These are phyloP conservation scores for Drymodes brunneopygia DNA, from an alignment of 2,113 vertebrate genomes.

Conservation along the genomic window DNA sequence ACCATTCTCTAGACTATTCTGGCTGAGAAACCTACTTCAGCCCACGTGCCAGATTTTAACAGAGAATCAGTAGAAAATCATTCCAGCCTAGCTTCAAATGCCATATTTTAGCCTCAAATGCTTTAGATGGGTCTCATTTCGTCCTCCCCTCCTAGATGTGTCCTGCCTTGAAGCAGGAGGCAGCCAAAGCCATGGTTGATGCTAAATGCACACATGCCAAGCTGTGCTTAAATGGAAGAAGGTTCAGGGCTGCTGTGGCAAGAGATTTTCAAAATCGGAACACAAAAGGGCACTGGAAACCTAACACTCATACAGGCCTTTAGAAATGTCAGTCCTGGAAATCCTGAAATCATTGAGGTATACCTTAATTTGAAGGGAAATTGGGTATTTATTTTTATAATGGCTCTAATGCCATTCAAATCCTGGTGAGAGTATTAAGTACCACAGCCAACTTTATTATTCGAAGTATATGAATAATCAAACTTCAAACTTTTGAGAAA, in stretches of 20 bases:
- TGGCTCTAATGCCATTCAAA: neutral
- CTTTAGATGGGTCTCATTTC: neutral
- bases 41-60: conserved; percentile 2
- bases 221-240: neutral
- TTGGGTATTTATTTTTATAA: neutral
- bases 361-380: neutral
- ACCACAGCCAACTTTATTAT: neutral
- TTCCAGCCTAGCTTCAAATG: neutral
- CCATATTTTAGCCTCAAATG: neutral
- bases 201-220: neutral
- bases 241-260: neutral
- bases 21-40: conserved; percentile 7
- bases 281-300: neutral
- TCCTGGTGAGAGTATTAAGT: neutral
- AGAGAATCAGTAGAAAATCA: neutral
- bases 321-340: neutral
- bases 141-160: neutral
- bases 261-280: neutral
- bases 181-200: neutral
- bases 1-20: conserved; percentile 7
- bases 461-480: neutral
- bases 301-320: neutral
- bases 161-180: neutral
- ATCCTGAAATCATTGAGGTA: neutral
- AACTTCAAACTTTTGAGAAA: neutral